Evolutionary conservation across 2,797 vertebrate genomes (phyloP).

Genomic region (Bryconaethiops microstoma): DNA sequence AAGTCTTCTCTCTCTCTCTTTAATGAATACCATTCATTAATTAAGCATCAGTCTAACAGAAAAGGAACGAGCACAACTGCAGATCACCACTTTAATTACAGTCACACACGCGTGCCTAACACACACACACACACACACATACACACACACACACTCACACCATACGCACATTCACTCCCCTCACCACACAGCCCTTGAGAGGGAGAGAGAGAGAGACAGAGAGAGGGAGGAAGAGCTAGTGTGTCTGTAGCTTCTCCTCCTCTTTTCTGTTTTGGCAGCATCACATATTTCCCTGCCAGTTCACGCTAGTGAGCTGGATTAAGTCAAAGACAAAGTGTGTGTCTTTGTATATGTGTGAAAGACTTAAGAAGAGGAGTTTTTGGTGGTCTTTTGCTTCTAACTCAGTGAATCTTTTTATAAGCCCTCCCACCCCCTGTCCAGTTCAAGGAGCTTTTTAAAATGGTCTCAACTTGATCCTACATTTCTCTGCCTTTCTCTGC

Average conservation of each 20-base stretch:
- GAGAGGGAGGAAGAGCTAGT: constrained; percentile 45
- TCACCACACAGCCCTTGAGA: constrained; percentile 45
- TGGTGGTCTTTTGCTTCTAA: constrained; percentile 16
- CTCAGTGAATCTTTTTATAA: constrained; percentile 23
- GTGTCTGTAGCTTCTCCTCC: constrained; percentile 57
- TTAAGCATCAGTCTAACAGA: constrained; percentile 80
- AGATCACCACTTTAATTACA: constrained; percentile 79
- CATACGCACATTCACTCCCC: constrained; percentile 50
- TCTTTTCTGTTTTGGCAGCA: constrained; percentile 52
- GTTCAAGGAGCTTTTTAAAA: not conserved
- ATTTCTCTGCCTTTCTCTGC: constrained; percentile 18
- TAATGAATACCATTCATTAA: constrained; percentile 82
- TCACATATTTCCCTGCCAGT: constrained; percentile 53
- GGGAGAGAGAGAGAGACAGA: constrained; percentile 41
- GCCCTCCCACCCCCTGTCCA: constrained; percentile 1
- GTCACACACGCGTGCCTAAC: constrained; percentile 43
- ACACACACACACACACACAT: constrained; percentile 22
- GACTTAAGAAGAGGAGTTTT: constrained; percentile 31
- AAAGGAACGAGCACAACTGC: constrained; percentile 63
- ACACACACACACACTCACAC: constrained; percentile 21
- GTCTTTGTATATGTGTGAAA: constrained; percentile 18
- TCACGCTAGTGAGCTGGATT: constrained; percentile 54
- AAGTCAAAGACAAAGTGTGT: constrained; percentile 50
- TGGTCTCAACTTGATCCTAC: not conserved
- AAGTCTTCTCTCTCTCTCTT: constrained; percentile 50